Percentiles rank a stretch among this genome's conserved stretches.
Evolutionary conservation across 2,888 invertebrate genomes (phyloP).

Genomic region (Zaprionus lineosus): DNA sequence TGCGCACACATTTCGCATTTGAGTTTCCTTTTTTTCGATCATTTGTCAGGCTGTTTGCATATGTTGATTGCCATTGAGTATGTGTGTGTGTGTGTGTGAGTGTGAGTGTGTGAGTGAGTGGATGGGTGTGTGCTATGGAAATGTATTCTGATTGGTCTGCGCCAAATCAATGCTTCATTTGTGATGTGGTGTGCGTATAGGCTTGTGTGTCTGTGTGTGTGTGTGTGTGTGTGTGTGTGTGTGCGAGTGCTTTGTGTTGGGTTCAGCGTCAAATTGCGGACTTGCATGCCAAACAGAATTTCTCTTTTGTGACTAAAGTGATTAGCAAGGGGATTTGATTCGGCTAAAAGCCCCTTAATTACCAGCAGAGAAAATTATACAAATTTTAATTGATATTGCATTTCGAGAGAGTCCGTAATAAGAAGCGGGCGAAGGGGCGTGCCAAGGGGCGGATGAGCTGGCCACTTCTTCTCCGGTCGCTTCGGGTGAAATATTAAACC

Average conservation of each 20-base stretch:
- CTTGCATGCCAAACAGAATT: conserved; percentile 33
- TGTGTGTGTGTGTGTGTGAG: conserved; percentile 22
- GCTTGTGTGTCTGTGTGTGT: not conserved
- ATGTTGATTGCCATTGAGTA: conserved; percentile 60
- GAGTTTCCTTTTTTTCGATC: conserved; percentile 14
- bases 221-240: not conserved
- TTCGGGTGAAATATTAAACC: too few species aligned
- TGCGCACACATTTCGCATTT: conserved; percentile 18
- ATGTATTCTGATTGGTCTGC: conserved; percentile 58
- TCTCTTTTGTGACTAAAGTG: conserved; percentile 27
- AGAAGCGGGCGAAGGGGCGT: too few species aligned
- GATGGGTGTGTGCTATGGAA: conserved; percentile 35
- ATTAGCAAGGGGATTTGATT: conserved; percentile 38
- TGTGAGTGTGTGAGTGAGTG: conserved; percentile 8
- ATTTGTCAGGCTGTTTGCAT: conserved; percentile 52
- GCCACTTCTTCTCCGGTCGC: too few species aligned
- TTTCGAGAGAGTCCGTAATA: too few species aligned
- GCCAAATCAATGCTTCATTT: conserved; percentile 28
- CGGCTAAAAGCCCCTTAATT: conserved; percentile 40
- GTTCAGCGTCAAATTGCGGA: conserved; percentile 39
- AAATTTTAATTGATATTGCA: conserved; percentile 9
- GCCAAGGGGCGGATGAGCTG: too few species aligned
- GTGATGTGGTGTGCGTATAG: conserved; percentile 12
- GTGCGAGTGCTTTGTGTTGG: too few species aligned
- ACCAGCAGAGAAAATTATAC: too few species aligned